Base-by-base conservation (phyloP, 2,888 invertebrate genomes). In the Hecatera dysodea region DNA sequence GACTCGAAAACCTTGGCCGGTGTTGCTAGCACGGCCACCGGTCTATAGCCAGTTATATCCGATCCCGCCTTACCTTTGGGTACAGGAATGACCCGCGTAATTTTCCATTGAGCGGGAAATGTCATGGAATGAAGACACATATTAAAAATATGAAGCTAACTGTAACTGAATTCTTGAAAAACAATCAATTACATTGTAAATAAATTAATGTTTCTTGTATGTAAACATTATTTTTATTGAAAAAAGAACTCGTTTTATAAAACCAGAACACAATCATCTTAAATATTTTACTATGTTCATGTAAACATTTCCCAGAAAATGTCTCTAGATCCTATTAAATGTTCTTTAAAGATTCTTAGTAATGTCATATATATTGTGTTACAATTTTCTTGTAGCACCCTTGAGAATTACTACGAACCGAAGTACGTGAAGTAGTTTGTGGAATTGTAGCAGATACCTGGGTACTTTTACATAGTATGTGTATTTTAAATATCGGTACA, bases 361-460 rank as follows among this genome's bases (percentile, higher is more conserved):
- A 62, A 55, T 46, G 24, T 69, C 3, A 19, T 22, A 15, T n/a
- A 33, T 27, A 44, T 36, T 17, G 22, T 39, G n/a, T 39, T 29
- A 50, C 44, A n/a, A 9, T 36, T 4, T 2, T 39, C 50, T 33
- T 33, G 33, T 8, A 67, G 17, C 48, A 29, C 33, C 27, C 27
- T 72, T 24, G 50, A 57, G 27, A 6, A 42, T n/a, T 57, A 36
- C 27, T 53, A 27, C 8, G 59, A 39, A 65, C 22, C 17, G 19
- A 22, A 33, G 1, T 8, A 44, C 9, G 8, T n/a, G n/a, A n/a
- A n/a, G n/a, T n/a, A n/a, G n/a, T 33, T 48, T 62, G 1, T 15
- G 15, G 39, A 15, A 12, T 39, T 39, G n/a, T 33, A 2, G 29
- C 36, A 29, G 36, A 8, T 33, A 42, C 17, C 29, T 53, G 5